phyloP scores from a whole-genome alignment of 2,888 invertebrate species.

The Silvanus unidentatus region DNA sequence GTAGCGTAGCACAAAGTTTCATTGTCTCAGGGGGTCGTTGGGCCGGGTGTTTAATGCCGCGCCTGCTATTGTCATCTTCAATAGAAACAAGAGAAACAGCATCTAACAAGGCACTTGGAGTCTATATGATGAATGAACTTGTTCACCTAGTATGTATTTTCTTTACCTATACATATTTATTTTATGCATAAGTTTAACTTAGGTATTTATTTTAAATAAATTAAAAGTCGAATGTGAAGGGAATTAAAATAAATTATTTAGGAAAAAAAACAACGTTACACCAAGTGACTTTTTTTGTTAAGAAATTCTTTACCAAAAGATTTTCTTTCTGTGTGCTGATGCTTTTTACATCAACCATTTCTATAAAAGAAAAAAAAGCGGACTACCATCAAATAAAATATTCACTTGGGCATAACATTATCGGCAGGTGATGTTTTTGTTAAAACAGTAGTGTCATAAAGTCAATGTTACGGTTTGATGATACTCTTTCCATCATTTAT shows the following conservation, averaged over 20 bases:
- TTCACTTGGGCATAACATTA: conserved; percentile 19
- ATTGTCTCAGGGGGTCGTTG: conserved; percentile 17
- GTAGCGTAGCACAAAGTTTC: conserved; percentile 14
- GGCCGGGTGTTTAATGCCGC: conserved; percentile 14
- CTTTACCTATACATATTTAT: too few species aligned
- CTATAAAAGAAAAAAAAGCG: background rate
- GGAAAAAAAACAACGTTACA: too few species aligned
- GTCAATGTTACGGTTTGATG: conserved; percentile 22
- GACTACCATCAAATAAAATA: conserved; percentile 15
- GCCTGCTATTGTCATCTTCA: conserved; percentile 19
- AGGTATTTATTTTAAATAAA: too few species aligned
- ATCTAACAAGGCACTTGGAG: conserved; percentile 15
- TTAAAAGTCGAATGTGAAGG: too few species aligned
- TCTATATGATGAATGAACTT: conserved; percentile 16
- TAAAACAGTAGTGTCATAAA: conserved; percentile 19
- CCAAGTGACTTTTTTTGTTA: too few species aligned
- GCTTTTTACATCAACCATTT: background rate
- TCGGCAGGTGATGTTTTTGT: conserved; percentile 20
- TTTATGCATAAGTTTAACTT: too few species aligned
- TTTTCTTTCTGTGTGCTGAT: too few species aligned
- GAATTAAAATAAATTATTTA: too few species aligned
- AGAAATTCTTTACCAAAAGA: too few species aligned
- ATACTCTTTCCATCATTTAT: conserved; percentile 9
- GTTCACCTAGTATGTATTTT: conserved; percentile 4
- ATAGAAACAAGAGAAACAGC: conserved; percentile 4